A percentile compares a stretch with the other conserved stretches of the same genome.
These are phyloP conservation scores for Uria lomvia DNA, from an alignment of 2,113 vertebrate species.

Conservation along the genomic window DNA sequence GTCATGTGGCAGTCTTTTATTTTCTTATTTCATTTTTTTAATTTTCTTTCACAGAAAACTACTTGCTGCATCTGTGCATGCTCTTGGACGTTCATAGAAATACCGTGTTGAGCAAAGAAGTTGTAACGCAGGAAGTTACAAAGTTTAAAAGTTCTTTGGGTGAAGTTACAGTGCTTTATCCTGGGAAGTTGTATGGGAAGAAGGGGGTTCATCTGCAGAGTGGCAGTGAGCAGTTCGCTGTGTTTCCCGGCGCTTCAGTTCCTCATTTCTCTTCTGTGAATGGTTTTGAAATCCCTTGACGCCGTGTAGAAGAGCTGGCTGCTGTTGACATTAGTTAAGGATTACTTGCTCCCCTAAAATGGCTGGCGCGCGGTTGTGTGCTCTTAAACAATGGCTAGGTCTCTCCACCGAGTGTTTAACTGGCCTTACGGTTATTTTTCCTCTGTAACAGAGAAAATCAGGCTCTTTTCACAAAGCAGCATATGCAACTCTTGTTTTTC, in stretches of 20 bases:
- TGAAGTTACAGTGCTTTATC: background rate
- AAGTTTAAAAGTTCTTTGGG: background rate
- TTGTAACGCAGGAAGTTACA: background rate
- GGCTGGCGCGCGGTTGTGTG: background rate
- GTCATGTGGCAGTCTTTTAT: conserved; percentile 69
- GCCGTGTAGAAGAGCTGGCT: background rate
- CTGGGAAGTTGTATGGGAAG: background rate
- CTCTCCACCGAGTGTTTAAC: background rate
- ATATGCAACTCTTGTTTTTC: background rate
- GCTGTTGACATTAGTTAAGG: background rate
- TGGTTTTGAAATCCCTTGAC: background rate
- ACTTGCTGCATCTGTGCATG: background rate
- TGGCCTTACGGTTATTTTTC: background rate
- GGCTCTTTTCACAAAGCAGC: background rate
- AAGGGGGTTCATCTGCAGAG: background rate
- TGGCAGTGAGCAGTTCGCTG: background rate
- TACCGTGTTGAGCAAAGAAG: background rate
- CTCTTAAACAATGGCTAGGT: background rate
- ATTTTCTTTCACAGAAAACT: background rate
- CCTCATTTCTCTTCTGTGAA: background rate
- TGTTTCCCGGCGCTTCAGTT: background rate
- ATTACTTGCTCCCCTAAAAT: background rate
- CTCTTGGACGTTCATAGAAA: background rate
- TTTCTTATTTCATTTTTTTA: background rate
- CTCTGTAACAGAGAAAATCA: background rate